Evolutionary conservation across 2,113 vertebrate genomes (phyloP).

Genomic region (Canis aureus): DNA sequence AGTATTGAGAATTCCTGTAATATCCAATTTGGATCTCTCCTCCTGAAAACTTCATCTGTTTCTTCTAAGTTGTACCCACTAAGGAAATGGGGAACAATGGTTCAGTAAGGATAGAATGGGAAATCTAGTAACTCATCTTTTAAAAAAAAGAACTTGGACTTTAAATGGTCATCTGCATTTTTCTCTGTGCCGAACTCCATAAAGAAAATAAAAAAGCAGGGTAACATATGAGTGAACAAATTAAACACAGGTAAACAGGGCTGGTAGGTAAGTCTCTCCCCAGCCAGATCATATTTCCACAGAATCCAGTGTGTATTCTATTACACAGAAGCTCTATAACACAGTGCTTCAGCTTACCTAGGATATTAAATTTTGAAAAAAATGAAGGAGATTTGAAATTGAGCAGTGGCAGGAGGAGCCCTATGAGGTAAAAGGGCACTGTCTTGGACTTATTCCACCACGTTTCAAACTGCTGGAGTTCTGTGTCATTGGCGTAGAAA

Average conservation of each 20-base stretch:
- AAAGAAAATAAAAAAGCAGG: neutral
- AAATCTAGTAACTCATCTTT: neutral
- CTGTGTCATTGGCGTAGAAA: slow-evolving; percentile 74
- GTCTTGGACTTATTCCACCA: slow-evolving; percentile 96
- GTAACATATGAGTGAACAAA: neutral
- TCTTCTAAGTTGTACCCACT: neutral
- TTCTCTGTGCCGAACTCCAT: neutral
- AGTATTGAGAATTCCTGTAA: neutral
- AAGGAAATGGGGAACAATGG: neutral
- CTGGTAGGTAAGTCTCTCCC: neutral
- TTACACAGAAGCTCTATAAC: neutral
- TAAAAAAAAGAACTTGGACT: neutral
- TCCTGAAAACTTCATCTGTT: neutral
- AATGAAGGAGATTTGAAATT: slow-evolving; percentile 98
- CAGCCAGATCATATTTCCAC: neutral
- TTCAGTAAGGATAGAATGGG: neutral
- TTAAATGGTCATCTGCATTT: neutral
- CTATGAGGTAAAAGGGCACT: slow-evolving; percentile 94
- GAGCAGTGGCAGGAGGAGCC: slow-evolving; percentile 94
- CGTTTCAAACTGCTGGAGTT: slow-evolving; percentile 88
- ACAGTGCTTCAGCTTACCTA: slow-evolving; percentile 88
- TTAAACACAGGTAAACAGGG: neutral
- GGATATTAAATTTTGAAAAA: slow-evolving; percentile 97
- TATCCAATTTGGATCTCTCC: neutral
- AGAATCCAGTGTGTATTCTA: neutral